Percentiles rank a stretch among this genome's conserved stretches.
These are phyloP conservation scores for Tiphia femorata DNA, from an alignment of 2,888 invertebrate species.

Conservation along the genomic window DNA sequence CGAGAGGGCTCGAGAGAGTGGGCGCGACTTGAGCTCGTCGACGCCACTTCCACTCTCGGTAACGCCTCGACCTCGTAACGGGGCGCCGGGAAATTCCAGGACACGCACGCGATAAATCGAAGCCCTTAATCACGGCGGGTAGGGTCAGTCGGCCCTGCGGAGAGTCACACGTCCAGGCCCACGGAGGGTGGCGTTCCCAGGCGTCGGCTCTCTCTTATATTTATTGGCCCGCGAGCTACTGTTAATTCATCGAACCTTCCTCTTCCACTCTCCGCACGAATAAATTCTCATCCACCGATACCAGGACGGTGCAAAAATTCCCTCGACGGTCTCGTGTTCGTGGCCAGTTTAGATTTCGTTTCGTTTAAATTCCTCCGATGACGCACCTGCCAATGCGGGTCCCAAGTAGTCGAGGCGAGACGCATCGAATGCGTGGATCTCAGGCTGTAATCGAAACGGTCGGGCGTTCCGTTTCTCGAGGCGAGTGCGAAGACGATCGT, in stretches of 20 bases:
- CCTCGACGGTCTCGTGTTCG: too few species aligned
- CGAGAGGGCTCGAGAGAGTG: constrained; percentile 34
- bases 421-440: too few species aligned
- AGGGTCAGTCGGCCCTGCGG: constrained; percentile 35
- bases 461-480: too few species aligned
- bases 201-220: constrained; percentile 47
- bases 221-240: constrained; percentile 47
- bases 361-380: too few species aligned
- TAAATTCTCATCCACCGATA: too few species aligned
- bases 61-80: neutral
- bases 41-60: neutral
- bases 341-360: too few species aligned
- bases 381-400: too few species aligned
- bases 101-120: constrained; percentile 48
- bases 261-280: neutral
- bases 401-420: too few species aligned
- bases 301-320: too few species aligned
- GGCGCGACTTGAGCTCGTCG: neutral
- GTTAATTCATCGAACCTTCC: constrained; percentile 45
- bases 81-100: constrained; percentile 10
- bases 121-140: constrained; percentile 50
- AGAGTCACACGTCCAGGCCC: constrained; percentile 34
- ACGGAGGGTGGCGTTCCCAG: constrained; percentile 17
- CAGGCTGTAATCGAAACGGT: too few species aligned
- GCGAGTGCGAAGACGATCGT: neutral